Evolutionary conservation across 2,113 vertebrate genomes (phyloP).

Genomic region (Nesoenas mayeri): DNA sequence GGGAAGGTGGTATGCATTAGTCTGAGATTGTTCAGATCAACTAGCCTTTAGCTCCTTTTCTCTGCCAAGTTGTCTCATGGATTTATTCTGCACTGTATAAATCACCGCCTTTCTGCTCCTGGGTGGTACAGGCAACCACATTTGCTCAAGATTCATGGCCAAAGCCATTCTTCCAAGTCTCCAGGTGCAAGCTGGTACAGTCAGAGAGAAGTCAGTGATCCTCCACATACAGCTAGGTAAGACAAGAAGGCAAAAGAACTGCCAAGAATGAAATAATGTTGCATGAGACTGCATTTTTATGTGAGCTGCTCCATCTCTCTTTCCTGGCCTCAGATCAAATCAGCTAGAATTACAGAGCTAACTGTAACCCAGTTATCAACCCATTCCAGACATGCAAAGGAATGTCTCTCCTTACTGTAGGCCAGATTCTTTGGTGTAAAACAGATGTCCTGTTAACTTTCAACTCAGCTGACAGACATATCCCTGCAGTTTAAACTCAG

Average conservation of each 20-base stretch:
- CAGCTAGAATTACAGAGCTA: neutral
- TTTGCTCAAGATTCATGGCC: neutral
- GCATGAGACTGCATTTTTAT: neutral
- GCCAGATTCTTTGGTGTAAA: neutral
- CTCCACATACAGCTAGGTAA: neutral
- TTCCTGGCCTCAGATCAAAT: neutral
- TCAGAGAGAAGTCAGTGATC: neutral
- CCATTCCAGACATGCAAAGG: neutral
- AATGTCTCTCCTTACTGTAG: neutral
- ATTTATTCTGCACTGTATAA: neutral
- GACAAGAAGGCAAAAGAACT: neutral
- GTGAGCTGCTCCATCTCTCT: neutral
- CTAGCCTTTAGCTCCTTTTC: neutral
- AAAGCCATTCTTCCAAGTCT: neutral
- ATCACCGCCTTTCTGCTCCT: neutral
- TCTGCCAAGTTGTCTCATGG: neutral
- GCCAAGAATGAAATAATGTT: slow-evolving; percentile 12
- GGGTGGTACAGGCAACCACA: neutral
- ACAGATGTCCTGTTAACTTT: neutral
- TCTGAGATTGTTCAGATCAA: neutral
- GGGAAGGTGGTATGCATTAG: neutral
- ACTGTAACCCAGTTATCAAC: neutral
- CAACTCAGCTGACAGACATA: neutral
- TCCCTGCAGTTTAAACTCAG: neutral
- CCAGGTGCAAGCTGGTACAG: neutral